Evolutionary conservation across 2,888 invertebrate species (phyloP).

Genomic region (Unio pictorum): DNA sequence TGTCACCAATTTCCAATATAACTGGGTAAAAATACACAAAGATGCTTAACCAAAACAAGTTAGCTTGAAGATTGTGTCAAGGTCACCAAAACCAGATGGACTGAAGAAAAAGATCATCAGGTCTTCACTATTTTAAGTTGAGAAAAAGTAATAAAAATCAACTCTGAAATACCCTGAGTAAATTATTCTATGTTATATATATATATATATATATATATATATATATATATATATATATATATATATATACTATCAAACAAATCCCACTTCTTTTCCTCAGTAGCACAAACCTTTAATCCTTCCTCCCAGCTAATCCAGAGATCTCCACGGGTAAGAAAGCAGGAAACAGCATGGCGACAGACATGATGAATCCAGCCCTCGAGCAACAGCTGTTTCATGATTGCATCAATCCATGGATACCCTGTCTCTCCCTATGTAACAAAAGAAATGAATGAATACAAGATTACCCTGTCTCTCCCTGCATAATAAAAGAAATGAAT

Average conservation of each 20-base stretch:
- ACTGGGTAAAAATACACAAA: too few relatives aligned
- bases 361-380: slow-evolving; percentile 69
- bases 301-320: slow-evolving; percentile 66
- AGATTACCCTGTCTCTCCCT: slow-evolving; percentile 64
- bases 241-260: too few relatives aligned
- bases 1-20: too few relatives aligned
- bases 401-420: slow-evolving; percentile 68
- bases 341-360: slow-evolving; percentile 61
- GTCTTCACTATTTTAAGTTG: neutral
- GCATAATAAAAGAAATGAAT: slow-evolving; percentile 18
- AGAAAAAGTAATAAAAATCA: neutral
- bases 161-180: neutral
- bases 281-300: slow-evolving; percentile 54
- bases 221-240: too few relatives aligned
- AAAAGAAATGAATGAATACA: slow-evolving; percentile 19
- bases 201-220: too few relatives aligned
- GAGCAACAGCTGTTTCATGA: slow-evolving; percentile 62
- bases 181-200: too few relatives aligned
- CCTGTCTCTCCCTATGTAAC: slow-evolving; percentile 61
- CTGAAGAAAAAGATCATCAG: too few relatives aligned
- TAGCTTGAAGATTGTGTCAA: too few relatives aligned
- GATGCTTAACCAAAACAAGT: too few relatives aligned
- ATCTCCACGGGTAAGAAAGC: slow-evolving; percentile 67
- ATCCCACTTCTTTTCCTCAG: neutral
- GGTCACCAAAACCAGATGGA: too few relatives aligned